These are phyloP conservation scores for Hipparchia semele DNA, from an alignment of 2,888 invertebrate genomes.

Conservation along the genomic window DNA sequence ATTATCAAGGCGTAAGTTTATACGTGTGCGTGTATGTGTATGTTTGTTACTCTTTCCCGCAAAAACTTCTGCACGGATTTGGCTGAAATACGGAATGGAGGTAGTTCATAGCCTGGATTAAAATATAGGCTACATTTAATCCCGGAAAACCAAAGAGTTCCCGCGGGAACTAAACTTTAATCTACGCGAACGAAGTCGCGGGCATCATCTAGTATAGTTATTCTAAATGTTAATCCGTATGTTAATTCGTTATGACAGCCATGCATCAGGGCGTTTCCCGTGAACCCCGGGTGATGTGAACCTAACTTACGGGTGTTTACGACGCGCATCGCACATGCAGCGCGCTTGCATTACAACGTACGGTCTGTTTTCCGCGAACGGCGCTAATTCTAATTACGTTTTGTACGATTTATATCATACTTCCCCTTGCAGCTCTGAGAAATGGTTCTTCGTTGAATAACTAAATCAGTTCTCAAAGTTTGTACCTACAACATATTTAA, in stretches of 20 bases:
- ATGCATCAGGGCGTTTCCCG: background rate
- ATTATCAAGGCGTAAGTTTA: too few species aligned
- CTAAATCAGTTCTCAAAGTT: background rate
- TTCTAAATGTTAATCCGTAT: background rate
- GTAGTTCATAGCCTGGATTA: too few species aligned
- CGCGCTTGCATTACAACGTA: background rate
- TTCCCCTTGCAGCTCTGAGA: background rate
- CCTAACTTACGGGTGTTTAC: background rate
- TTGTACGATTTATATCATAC: background rate
- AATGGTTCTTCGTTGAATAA: background rate
- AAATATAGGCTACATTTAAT: too few species aligned
- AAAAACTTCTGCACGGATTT: too few species aligned
- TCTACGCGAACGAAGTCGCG: too few species aligned
- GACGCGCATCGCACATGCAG: background rate
- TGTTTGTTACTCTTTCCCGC: too few species aligned
- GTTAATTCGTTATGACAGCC: background rate
- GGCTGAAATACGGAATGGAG: too few species aligned
- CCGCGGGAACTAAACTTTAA: too few species aligned
- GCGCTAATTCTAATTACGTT: background rate
- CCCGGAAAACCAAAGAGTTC: too few species aligned
- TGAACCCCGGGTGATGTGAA: background rate
- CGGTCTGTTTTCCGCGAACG: background rate
- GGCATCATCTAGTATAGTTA: background rate
- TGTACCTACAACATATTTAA: too few species aligned
- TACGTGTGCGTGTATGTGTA: too few species aligned